A percentile compares a stretch with the other conserved stretches of the same genome.
Evolutionary conservation across 2,113 vertebrate genomes (phyloP).

Genomic region (human): DNA sequence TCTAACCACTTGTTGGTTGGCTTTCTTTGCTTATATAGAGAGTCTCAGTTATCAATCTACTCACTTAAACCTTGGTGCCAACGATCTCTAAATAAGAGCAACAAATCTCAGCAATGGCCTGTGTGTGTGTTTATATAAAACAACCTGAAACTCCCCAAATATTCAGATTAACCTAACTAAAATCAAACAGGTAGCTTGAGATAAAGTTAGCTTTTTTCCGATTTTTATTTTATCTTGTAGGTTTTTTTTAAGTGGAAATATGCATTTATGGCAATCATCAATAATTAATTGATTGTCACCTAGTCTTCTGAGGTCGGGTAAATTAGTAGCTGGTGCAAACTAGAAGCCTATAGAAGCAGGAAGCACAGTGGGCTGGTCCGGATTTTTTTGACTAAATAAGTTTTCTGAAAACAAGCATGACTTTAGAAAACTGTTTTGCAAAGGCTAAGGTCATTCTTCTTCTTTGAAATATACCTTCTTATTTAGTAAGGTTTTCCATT

Average conservation of each 20-base stretch:
- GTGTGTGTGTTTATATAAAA: neutral
- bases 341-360: neutral
- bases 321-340: neutral
- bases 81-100: neutral
- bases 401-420: constrained; percentile 4
- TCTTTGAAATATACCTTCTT: constrained; percentile 46
- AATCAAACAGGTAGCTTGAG: neutral
- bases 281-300: neutral
- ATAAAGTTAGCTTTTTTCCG: neutral
- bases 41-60: neutral
- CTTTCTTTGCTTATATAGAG: neutral
- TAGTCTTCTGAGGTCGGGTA: neutral
- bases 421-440: constrained; percentile 35
- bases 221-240: neutral
- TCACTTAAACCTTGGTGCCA: neutral
- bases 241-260: constrained; percentile 13
- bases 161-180: neutral
- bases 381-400: neutral
- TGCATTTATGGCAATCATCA: neutral
- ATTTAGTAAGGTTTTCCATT: constrained; percentile 43
- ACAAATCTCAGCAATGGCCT: neutral
- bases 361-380: neutral
- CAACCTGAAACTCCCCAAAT: neutral
- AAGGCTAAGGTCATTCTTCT: constrained; percentile 24
- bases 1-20: neutral